These are phyloP conservation scores for Drosophila ironensis DNA, from an alignment of 1,140 invertebrate genomes.

Conservation along the genomic window DNA sequence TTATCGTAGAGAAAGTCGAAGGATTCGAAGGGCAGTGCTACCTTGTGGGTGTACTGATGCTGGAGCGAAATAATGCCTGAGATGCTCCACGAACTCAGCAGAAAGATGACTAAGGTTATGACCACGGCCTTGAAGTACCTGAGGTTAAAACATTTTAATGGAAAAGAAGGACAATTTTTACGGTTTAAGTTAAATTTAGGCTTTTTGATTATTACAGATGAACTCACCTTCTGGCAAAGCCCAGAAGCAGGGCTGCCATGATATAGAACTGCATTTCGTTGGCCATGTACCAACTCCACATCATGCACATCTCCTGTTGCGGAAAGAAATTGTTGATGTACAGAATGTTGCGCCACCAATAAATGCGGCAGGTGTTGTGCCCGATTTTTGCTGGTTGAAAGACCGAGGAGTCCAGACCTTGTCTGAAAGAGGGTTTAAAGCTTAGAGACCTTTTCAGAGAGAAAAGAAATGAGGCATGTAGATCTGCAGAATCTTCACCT, in stretches of 20 bases:
- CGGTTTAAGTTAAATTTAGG: too few relatives aligned
- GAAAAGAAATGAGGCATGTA: too few relatives aligned
- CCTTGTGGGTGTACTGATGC: conserved; percentile 89
- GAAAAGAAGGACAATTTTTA: too few relatives aligned
- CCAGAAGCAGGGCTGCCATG: conserved; percentile 87
- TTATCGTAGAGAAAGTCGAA: conserved; percentile 93
- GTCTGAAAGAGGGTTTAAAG: conserved; percentile 25
- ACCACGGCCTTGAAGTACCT: conserved; percentile 85
- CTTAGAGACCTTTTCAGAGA: not conserved
- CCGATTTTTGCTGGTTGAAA: conserved; percentile 87
- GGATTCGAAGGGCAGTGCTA: conserved; percentile 91
- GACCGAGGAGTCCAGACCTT: conserved; percentile 85
- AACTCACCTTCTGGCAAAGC: conserved; percentile 88
- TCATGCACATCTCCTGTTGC: conserved; percentile 91
- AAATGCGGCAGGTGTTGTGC: conserved; percentile 89
- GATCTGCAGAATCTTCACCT: conserved; percentile 84
- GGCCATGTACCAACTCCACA: conserved; percentile 96
- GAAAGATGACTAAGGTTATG: conserved; percentile 83
- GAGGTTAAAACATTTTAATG: conserved; percentile 22
- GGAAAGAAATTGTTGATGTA: conserved; percentile 92
- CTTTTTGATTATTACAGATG: too few relatives aligned
- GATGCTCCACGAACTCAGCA: conserved; percentile 88
- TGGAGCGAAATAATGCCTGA: conserved; percentile 89
- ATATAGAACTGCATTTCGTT: conserved; percentile 95
- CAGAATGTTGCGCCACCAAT: conserved; percentile 92